Evolutionary conservation across 1,140 invertebrate genomes (phyloP).

Genomic region (Batillaria attramentaria): DNA sequence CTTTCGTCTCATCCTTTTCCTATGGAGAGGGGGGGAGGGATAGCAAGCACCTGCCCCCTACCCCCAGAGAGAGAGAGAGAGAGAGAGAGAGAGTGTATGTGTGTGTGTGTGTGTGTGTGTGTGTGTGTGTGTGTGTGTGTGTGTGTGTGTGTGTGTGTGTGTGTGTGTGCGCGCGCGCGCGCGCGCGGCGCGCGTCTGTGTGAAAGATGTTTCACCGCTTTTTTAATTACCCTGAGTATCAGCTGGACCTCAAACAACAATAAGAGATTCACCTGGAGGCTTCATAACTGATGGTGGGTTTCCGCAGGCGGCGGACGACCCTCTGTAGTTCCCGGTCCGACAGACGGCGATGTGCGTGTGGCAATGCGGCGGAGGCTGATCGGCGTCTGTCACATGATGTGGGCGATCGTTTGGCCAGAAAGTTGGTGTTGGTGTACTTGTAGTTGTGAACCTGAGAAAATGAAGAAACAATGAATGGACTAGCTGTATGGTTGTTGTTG

Average conservation of each 20-base stretch:
- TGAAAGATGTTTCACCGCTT: too few relatives aligned
- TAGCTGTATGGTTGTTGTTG: not conserved
- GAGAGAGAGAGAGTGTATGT: not conserved
- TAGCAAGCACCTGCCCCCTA: too few relatives aligned
- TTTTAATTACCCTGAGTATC: too few relatives aligned
- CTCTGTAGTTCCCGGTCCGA: constrained; percentile 34
- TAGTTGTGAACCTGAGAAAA: constrained; percentile 30
- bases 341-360: constrained; percentile 5
- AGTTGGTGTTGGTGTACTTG: constrained; percentile 12
- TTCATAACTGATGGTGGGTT: constrained; percentile 30
- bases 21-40: too few relatives aligned
- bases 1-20: too few relatives aligned
- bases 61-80: too few relatives aligned
- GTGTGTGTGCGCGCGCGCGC: not conserved
- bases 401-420: constrained; percentile 2
- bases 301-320: constrained; percentile 34
- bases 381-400: constrained; percentile 13
- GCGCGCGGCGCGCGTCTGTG: not conserved
- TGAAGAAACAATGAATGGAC: not conserved
- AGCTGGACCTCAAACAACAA: too few relatives aligned
- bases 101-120: constrained; percentile 7
- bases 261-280: constrained; percentile 29
- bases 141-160: not conserved
- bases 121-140: constrained; percentile 11
- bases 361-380: not conserved